phyloP scores from a whole-genome alignment of 2,797 vertebrate genomes.

The Malacoraja senta region DNA sequence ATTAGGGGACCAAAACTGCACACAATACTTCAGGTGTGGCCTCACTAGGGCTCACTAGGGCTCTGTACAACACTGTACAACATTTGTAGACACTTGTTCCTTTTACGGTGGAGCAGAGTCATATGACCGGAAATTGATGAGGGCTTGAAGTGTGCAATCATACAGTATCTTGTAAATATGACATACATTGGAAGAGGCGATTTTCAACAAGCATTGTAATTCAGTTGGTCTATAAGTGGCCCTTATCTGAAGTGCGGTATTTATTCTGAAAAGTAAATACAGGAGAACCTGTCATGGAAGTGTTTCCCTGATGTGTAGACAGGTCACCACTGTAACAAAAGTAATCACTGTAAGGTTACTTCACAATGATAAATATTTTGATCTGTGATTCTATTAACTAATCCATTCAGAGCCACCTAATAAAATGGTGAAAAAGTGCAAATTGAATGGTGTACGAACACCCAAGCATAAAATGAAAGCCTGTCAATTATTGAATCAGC shows the following conservation, averaged over 20 bases:
- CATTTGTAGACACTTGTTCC: too few relatives aligned
- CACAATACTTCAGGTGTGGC: too few relatives aligned
- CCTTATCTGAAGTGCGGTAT: not conserved
- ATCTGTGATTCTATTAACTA: not conserved
- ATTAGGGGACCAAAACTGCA: too few relatives aligned
- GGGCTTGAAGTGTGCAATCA: not conserved
- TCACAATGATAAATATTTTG: conserved; percentile 22
- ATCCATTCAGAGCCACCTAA: not conserved
- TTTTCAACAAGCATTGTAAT: not conserved
- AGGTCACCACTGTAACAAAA: not conserved
- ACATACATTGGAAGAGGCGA: not conserved
- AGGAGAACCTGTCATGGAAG: not conserved
- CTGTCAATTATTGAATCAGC: conserved; percentile 1
- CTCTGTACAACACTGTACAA: too few relatives aligned
- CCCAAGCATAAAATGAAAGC: not conserved
- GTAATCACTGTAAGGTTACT: conserved; percentile 3
- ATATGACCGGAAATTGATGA: too few relatives aligned
- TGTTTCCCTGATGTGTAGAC: not conserved
- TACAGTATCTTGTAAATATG: not conserved
- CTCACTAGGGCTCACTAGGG: too few relatives aligned
- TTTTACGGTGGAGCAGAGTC: not conserved
- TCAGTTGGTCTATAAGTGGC: not conserved
- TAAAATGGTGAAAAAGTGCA: not conserved
- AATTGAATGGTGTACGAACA: not conserved
- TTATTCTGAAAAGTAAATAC: not conserved